Base-by-base conservation (phyloP, 2,888 invertebrate species). In the Melanchra persicariae region DNA sequence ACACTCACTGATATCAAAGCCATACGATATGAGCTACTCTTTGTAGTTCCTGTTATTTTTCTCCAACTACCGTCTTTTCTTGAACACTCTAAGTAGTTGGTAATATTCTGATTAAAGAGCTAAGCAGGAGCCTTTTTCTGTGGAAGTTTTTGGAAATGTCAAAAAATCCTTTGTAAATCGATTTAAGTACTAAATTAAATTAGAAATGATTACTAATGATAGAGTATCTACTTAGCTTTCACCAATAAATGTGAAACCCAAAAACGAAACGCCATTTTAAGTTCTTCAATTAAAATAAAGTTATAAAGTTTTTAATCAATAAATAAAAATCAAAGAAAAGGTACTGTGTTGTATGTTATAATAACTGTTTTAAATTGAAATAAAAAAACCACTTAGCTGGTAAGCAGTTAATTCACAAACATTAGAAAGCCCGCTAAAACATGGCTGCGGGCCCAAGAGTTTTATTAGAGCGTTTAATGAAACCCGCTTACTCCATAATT, bases 401-500 rank as follows among this genome's bases (percentile, higher is more conserved):
- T 30, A 7, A 22, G 58, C 65, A 62, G 8, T 82, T 76, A 76
- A 81, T 84, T 79, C 57, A 63, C 65, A 73, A 81, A 81, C 77
- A 73, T 79, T 79, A 51, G 55, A 40, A 68, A 65, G 64, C 63
- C 47, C 59, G 51, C 49, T 52, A n/a, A 64, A 74, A 59, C 77
- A 69, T 59, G 74, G 80, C 74, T 43, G 64, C 52, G 60, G 54
- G 69, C 69, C 49, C 66, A 64, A 73, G 81, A 82, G 88, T 90
- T 91, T 89, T 91, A 91, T 91, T 90, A 91, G 89, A 90, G 87
- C 87, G 78, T 91, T 89, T 93, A 92, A 93, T 93, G 90, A 92
- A 91, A 91, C 88, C 79, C 74, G 87, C 87, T 83, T 75, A 83
- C 86, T 87, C 85, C 88, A 88, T 93, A 91, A 92, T 89, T 92